phyloP scores from a whole-genome alignment of 2,797 vertebrate genomes.

The Cryptoblepharus egeriae region DNA sequence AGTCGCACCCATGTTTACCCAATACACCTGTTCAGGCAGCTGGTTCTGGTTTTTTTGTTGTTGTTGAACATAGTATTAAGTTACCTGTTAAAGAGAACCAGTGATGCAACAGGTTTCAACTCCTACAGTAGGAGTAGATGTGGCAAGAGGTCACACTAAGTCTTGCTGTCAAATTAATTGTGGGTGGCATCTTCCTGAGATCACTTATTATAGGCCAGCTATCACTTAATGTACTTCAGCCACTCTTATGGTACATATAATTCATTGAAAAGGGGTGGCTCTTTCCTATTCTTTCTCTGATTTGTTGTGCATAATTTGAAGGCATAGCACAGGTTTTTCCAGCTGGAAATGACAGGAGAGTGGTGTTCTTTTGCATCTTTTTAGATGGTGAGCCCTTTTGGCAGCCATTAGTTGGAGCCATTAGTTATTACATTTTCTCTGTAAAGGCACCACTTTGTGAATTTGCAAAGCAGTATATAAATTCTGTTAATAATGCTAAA shows the following conservation, averaged over 20 bases:
- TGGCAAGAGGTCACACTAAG: neutral
- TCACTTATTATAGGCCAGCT: neutral
- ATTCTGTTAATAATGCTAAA: too few relatives aligned
- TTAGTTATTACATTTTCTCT: too few relatives aligned
- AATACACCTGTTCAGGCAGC: slow-evolving; percentile 26
- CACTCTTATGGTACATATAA: neutral
- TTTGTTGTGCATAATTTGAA: neutral
- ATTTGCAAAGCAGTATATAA: too few relatives aligned
- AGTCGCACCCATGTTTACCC: slow-evolving; percentile 5
- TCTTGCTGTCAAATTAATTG: neutral
- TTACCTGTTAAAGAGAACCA: slow-evolving; percentile 15
- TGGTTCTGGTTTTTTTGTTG: neutral
- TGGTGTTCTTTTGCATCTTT: too few relatives aligned
- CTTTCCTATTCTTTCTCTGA: neutral
- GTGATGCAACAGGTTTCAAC: slow-evolving; percentile 10
- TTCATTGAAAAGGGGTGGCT: neutral
- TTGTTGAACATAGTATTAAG: slow-evolving; percentile 12
- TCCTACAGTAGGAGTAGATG: neutral
- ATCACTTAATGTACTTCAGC: neutral
- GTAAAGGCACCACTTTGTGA: too few relatives aligned
- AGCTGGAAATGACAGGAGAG: neutral
- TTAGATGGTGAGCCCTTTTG: too few relatives aligned
- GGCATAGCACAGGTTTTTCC: neutral
- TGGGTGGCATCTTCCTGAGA: neutral
- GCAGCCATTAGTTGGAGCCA: too few relatives aligned